Percentiles rank a stretch among this genome's conserved stretches.
Conservation (phyloP, 2,888 invertebrate genomes). For the Scotopteryx bipunctaria region DNA sequence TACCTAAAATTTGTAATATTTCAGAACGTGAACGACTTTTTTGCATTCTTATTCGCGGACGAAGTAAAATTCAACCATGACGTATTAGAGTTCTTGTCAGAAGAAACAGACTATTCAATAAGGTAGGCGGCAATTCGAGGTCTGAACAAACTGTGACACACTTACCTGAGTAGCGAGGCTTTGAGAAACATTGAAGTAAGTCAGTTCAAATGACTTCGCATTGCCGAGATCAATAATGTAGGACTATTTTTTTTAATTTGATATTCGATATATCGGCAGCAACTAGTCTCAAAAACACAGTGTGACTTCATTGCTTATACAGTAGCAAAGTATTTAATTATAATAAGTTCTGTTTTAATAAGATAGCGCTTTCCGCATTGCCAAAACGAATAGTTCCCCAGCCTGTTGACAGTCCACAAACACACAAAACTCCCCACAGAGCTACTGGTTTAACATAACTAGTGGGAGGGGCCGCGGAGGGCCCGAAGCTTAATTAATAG, state of each 20-base stretch:
- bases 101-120: slow-evolving; percentile 88
- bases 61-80: slow-evolving; percentile 80
- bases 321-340: too few species aligned
- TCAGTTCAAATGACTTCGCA: neutral
- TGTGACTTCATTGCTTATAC: too few species aligned
- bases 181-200: slow-evolving; percentile 59
- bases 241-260: too few species aligned
- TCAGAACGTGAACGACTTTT: slow-evolving; percentile 89
- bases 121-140: slow-evolving; percentile 87
- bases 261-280: too few species aligned
- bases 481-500: slow-evolving; percentile 30
- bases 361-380: too few species aligned
- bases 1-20: neutral
- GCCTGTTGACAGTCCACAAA: slow-evolving; percentile 1
- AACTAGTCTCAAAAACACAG: too few species aligned
- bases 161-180: slow-evolving; percentile 56
- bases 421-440: slow-evolving; percentile 11
- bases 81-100: slow-evolving; percentile 85
- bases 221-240: too few species aligned
- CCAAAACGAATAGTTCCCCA: too few species aligned
- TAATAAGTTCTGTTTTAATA: too few species aligned
- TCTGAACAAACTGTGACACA: slow-evolving; percentile 67
- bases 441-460: slow-evolving; percentile 15
- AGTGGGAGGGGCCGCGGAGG: slow-evolving; percentile 14
- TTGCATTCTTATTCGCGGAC: slow-evolving; percentile 86